phyloP scores from a whole-genome alignment of 2,888 invertebrate genomes.

The Scaptomyza caliginosa region DNA sequence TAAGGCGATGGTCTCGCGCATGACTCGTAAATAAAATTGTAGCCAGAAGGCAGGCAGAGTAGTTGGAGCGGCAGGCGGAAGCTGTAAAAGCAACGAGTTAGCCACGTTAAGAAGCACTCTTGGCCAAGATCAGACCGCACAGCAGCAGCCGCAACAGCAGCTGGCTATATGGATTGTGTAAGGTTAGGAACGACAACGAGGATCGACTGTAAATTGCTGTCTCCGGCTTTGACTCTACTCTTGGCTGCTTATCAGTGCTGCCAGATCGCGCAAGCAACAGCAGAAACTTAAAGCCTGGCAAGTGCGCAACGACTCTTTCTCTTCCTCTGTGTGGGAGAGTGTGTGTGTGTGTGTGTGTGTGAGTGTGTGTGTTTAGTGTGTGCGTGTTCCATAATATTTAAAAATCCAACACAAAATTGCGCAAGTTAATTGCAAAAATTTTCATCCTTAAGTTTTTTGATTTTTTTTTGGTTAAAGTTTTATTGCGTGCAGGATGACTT shows the following conservation, averaged over 20 bases:
- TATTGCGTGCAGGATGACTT: constrained; percentile 64
- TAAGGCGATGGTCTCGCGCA: constrained; percentile 64
- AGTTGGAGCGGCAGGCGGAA: constrained; percentile 50
- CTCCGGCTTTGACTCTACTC: background rate
- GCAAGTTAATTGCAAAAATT: constrained; percentile 75
- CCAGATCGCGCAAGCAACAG: constrained; percentile 41
- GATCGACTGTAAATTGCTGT: constrained; percentile 49
- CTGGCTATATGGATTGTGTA: constrained; percentile 25
- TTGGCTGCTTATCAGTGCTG: constrained; percentile 62
- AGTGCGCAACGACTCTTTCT: constrained; percentile 22
- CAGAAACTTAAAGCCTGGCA: constrained; percentile 31
- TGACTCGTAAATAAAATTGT: constrained; percentile 81
- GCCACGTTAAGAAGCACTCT: constrained; percentile 27
- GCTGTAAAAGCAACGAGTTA: constrained; percentile 50
- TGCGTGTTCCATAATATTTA: constrained; percentile 80
- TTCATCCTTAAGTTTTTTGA: constrained; percentile 10
- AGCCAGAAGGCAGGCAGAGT: constrained; percentile 62
- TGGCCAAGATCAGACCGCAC: constrained; percentile 65
- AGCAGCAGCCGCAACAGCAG: constrained; percentile 32
- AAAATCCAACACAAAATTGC: constrained; percentile 68
- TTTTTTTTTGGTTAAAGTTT: constrained; percentile 15
- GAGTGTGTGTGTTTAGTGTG: constrained; percentile 39
- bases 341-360: constrained; percentile 12
- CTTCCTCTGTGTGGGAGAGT: constrained; percentile 28
- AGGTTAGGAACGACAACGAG: constrained; percentile 3